Conservation (phyloP, 2,888 invertebrate genomes). For the Petrophora chlorosata region DNA sequence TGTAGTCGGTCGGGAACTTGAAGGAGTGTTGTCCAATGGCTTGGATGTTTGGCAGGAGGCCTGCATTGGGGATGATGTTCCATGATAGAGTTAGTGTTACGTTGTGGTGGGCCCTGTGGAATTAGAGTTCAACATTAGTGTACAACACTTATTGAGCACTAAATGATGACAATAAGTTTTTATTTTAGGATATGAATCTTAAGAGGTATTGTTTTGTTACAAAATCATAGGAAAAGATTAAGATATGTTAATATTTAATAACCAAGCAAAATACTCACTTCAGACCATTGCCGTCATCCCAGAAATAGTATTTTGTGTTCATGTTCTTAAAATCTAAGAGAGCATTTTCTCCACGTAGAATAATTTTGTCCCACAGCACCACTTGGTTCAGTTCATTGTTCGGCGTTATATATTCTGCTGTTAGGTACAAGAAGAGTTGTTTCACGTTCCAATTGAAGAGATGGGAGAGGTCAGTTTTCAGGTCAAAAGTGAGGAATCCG, state of each 20-base stretch:
- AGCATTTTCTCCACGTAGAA: constrained; percentile 96
- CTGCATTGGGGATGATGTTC: constrained; percentile 99
- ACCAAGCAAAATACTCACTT: constrained; percentile 84
- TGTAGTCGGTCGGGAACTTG: constrained; percentile 95
- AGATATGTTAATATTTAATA: not conserved
- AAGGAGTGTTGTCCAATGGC: constrained; percentile 93
- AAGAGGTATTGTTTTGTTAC: no score
- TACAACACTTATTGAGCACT: no score
- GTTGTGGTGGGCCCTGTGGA: constrained; percentile 94
- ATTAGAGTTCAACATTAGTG: constrained; percentile 36
- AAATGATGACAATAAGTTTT: no score
- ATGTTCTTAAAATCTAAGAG: constrained; percentile 95
- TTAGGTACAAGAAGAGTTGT: constrained; percentile 97
- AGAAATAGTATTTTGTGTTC: constrained; percentile 99
- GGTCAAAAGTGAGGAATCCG: constrained; percentile 96
- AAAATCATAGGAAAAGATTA: not conserved
- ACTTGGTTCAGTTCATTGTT: constrained; percentile 96
- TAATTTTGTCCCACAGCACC: constrained; percentile 99
- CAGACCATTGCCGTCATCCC: constrained; percentile 99
- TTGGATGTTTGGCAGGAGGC: constrained; percentile 94
- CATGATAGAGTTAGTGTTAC: constrained; percentile 97
- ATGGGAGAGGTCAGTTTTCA: constrained; percentile 94
- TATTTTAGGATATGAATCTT: no score
- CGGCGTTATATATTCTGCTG: constrained; percentile 96
- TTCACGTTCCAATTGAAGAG: constrained; percentile 99